These are phyloP conservation scores for Mimachlamys varia DNA, from an alignment of 2,888 invertebrate genomes.

Conservation along the genomic window DNA sequence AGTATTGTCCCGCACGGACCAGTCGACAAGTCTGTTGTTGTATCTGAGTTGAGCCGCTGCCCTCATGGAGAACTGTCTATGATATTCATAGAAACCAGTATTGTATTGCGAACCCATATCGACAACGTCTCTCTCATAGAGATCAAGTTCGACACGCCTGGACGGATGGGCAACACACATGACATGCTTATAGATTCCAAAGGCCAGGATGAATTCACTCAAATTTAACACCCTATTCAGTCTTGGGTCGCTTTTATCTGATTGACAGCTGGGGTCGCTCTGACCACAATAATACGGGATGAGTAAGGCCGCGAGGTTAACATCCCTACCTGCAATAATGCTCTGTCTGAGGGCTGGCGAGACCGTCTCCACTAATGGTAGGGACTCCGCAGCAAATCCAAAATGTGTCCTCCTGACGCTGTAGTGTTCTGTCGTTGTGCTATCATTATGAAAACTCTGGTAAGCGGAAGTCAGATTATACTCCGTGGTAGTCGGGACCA, in stretches of 20 bases:
- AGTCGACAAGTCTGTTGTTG: conserved; percentile 42
- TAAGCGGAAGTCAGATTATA: background rate
- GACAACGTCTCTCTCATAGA: no score
- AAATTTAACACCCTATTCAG: no score
- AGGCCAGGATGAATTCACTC: no score
- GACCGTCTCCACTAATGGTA: conserved; percentile 42
- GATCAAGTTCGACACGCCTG: no score
- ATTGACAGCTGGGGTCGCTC: background rate
- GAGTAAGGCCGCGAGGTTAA: background rate
- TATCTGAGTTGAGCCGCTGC: conserved; percentile 43
- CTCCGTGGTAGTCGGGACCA: background rate
- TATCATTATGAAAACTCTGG: background rate
- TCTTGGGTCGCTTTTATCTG: conserved; percentile 29
- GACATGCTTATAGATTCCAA: no score
- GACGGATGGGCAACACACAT: no score
- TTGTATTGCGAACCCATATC: no score
- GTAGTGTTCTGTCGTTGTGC: background rate
- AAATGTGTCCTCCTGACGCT: background rate
- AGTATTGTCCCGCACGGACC: conserved; percentile 44
- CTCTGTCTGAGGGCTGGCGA: background rate
- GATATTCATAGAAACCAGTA: conserved; percentile 49
- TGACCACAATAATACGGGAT: background rate
- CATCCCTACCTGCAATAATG: no score
- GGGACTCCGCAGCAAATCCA: background rate
- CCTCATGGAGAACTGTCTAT: conserved; percentile 37